Conservation (phyloP, 1,140 invertebrate species). For the Mylabris phalerata region DNA sequence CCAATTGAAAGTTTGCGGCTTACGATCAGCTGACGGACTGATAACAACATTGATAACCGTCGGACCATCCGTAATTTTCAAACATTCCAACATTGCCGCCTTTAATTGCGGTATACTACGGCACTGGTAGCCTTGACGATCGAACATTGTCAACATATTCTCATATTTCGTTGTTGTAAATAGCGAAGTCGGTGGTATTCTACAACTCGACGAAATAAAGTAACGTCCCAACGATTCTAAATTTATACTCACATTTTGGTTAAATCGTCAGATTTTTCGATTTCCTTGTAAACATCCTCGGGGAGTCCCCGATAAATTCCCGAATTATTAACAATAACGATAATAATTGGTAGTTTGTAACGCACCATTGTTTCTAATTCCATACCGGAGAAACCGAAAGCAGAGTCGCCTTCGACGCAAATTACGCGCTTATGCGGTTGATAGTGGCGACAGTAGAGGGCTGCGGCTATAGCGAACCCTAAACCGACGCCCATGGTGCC, state of each 20-base stretch:
- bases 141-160: constrained; percentile 82
- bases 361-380: constrained; percentile 94
- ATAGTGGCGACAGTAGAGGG: constrained; percentile 78
- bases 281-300: constrained; percentile 61
- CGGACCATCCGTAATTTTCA: constrained; percentile 64
- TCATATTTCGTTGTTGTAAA: constrained; percentile 78
- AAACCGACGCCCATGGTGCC: constrained; percentile 89
- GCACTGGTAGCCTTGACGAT: constrained; percentile 71
- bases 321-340: constrained; percentile 93
- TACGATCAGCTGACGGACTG: constrained; percentile 77
- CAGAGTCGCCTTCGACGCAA: constrained; percentile 89
- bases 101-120: constrained; percentile 68
- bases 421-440: constrained; percentile 75
- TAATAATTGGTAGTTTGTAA: constrained; percentile 85
- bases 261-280: constrained; percentile 60
- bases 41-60: constrained; percentile 90
- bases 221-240: constrained; percentile 16
- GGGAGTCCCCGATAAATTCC: constrained; percentile 87
- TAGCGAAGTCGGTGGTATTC: constrained; percentile 74
- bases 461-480: constrained; percentile 89
- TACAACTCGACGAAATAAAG: constrained; percentile 43
- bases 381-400: constrained; percentile 97
- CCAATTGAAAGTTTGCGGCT: constrained; percentile 86
- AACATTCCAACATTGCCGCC: constrained; percentile 57
- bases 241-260: constrained; percentile 52